phyloP scores from a whole-genome alignment of 2,888 invertebrate species.

The Pollenia labialis region DNA sequence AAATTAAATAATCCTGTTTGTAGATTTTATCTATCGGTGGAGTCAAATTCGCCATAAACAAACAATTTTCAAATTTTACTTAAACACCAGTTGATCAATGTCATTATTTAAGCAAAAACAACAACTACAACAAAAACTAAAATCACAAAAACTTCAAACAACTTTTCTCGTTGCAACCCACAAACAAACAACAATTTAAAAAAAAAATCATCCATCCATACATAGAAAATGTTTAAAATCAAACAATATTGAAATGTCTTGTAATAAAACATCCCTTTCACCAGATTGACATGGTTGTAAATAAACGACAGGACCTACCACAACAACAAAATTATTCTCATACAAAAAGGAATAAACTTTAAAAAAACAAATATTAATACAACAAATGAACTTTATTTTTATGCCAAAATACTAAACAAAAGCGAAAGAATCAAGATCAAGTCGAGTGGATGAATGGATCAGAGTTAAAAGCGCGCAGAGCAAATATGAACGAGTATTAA shows the following conservation, averaged over 20 bases:
- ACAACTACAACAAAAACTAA: not conserved
- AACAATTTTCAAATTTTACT: conserved; percentile 34
- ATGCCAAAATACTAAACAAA: conserved; percentile 28
- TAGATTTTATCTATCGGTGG: conserved; percentile 26
- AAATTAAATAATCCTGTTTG: conserved; percentile 10
- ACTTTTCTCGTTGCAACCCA: conserved; percentile 41
- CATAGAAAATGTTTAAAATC: conserved; percentile 51
- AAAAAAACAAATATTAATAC: not conserved
- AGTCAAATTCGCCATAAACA: conserved; percentile 30
- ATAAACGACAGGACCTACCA: conserved; percentile 74
- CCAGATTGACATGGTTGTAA: conserved; percentile 71
- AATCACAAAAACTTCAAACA: conserved; percentile 23
- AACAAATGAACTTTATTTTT: conserved; percentile 63
- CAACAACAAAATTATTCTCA: conserved; percentile 64
- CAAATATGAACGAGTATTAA: not conserved
- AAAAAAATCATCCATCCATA: conserved; percentile 17
- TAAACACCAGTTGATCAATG: conserved; percentile 53
- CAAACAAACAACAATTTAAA: conserved; percentile 22
- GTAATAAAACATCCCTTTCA: conserved; percentile 74
- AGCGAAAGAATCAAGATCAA: conserved; percentile 49
- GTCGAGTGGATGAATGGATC: conserved; percentile 16
- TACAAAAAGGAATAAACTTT: conserved; percentile 31
- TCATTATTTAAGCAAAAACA: conserved; percentile 48
- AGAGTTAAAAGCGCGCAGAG: conserved; percentile 6
- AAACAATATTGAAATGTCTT: conserved; percentile 72